Evolutionary conservation across 2,888 invertebrate genomes (phyloP).

Genomic region (Oxyscelio sp.): DNA sequence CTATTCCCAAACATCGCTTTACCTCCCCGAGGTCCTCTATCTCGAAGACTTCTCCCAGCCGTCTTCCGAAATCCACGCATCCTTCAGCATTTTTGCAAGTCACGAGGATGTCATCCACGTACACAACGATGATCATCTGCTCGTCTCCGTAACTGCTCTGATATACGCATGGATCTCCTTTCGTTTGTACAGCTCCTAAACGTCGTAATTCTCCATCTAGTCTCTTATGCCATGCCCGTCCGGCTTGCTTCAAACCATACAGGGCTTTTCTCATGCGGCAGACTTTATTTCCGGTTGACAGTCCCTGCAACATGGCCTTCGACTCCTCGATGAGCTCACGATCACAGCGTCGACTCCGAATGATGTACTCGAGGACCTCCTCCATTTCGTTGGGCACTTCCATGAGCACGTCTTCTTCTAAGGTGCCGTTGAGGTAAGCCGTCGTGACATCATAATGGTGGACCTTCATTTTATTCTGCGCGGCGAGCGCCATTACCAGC

Average conservation of each 20-base stretch:
- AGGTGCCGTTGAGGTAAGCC: slow-evolving; percentile 75
- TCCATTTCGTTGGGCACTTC: slow-evolving; percentile 55
- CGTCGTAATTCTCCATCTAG: slow-evolving; percentile 9
- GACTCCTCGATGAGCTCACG: slow-evolving; percentile 29
- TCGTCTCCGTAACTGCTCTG: neutral
- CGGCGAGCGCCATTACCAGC: slow-evolving; percentile 61
- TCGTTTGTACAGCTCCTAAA: neutral
- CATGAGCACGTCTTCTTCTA: slow-evolving; percentile 66
- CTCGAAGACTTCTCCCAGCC: slow-evolving; percentile 1
- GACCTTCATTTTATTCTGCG: slow-evolving; percentile 59
- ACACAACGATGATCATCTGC: slow-evolving; percentile 16
- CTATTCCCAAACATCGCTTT: slow-evolving; percentile 30
- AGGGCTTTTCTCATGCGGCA: slow-evolving; percentile 21
- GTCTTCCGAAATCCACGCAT: neutral
- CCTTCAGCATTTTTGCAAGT: neutral
- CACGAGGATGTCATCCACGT: slow-evolving; percentile 23
- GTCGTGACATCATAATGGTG: slow-evolving; percentile 75
- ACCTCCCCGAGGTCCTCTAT: slow-evolving; percentile 20
- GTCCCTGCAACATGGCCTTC: slow-evolving; percentile 12
- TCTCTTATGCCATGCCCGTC: neutral
- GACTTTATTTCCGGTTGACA: slow-evolving; percentile 41
- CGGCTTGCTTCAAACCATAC: slow-evolving; percentile 42
- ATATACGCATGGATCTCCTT: neutral
- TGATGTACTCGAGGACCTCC: slow-evolving; percentile 34
- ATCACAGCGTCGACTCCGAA: neutral